Percentiles rank a stretch among this genome's conserved stretches.
phyloP scores from a whole-genome alignment of 2,797 vertebrate species.

The Mus minutoides region DNA sequence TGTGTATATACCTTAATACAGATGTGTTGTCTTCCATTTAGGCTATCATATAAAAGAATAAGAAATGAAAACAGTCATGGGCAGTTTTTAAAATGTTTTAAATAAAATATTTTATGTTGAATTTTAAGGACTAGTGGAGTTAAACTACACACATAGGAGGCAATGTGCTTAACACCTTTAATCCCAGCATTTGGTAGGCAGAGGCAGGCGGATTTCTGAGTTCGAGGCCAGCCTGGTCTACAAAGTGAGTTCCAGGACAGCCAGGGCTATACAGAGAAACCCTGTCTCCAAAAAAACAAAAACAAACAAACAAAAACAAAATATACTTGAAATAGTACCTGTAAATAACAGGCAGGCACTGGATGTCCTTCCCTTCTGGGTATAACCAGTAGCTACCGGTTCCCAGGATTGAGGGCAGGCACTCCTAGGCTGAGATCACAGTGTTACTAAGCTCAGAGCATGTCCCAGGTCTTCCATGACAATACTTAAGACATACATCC shows the following conservation, averaged over 20 bases:
- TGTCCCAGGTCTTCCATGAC: neutral
- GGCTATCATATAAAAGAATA: slow-evolving; percentile 25
- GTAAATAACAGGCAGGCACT: neutral
- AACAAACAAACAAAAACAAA: too few species aligned
- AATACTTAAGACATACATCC: neutral
- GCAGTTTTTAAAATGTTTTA: neutral
- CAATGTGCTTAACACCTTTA: neutral
- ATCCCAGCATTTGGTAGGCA: too few species aligned
- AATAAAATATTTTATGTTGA: slow-evolving; percentile 34
- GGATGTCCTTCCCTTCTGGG: neutral
- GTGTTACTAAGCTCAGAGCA: neutral
- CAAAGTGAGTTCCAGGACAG: too few species aligned
- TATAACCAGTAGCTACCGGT: neutral
- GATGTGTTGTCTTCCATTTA: neutral
- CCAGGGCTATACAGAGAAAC: too few species aligned
- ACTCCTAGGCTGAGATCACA: neutral
- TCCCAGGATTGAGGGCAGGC: neutral
- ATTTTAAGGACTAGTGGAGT: slow-evolving; percentile 19
- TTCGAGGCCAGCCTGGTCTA: too few species aligned
- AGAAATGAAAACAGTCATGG: neutral
- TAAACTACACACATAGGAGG: neutral
- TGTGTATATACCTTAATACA: neutral
- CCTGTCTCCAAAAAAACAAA: too few species aligned
- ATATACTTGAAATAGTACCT: neutral
- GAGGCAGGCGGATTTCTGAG: too few species aligned